These are phyloP conservation scores for Oophaga pumilio DNA, from an alignment of 2,113 vertebrate species.

Conservation along the genomic window DNA sequence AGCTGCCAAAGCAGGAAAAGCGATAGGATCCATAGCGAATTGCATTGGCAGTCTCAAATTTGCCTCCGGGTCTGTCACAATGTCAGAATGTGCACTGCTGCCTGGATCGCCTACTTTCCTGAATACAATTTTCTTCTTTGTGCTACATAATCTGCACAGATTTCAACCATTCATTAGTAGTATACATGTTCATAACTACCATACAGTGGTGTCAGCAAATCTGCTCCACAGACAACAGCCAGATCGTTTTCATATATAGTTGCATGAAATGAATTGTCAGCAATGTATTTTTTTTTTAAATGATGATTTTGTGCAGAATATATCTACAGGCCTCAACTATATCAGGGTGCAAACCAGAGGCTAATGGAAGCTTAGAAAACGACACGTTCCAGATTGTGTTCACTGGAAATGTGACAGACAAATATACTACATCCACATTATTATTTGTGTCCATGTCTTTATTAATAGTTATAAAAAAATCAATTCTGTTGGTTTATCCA, in stretches of 20 bases:
- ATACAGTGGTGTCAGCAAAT: conserved; percentile 48
- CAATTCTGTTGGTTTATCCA: too few relatives aligned
- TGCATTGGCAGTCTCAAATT: conserved; percentile 54
- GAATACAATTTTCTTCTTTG: conserved; percentile 51
- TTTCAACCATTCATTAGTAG: conserved; percentile 50
- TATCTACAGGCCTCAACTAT: neutral
- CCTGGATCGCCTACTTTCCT: conserved; percentile 40
- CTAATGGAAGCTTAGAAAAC: neutral
- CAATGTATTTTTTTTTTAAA: neutral
- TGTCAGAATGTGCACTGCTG: conserved; percentile 49
- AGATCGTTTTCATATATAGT: conserved; percentile 26
- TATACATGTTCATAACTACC: conserved; percentile 46
- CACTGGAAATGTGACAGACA: neutral
- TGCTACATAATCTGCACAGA: conserved; percentile 53
- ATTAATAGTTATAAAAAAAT: neutral
- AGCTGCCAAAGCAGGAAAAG: conserved; percentile 50
- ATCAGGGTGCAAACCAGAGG: neutral
- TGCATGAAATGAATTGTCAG: conserved; percentile 21
- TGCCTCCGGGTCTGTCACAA: conserved; percentile 53
- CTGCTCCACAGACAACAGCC: conserved; percentile 32
- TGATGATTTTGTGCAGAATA: neutral
- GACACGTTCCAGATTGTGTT: neutral
- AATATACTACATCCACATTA: neutral
- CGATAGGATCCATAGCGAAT: conserved; percentile 54
- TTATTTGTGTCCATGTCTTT: neutral